Evolutionary conservation across 2,888 invertebrate genomes (phyloP).

Genomic region (Druceiella hillmani): DNA sequence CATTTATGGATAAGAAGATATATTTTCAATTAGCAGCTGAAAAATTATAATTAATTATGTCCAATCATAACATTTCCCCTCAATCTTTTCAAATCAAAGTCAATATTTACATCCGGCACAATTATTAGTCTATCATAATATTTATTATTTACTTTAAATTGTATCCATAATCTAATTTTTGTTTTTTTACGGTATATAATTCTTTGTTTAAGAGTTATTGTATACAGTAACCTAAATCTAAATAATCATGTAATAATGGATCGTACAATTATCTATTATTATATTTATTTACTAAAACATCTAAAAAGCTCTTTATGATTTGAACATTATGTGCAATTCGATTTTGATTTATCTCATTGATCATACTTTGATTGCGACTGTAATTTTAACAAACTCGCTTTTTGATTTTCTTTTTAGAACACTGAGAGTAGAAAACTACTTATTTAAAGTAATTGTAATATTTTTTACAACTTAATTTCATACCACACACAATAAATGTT

Average conservation of each 20-base stretch:
- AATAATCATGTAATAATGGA: constrained; percentile 33
- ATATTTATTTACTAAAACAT: constrained; percentile 45
- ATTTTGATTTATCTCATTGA: too few relatives aligned
- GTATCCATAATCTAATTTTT: not conserved
- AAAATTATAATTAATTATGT: too few relatives aligned
- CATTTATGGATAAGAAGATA: too few relatives aligned
- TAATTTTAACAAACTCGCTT: too few relatives aligned
- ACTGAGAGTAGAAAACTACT: not conserved
- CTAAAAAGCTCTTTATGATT: constrained; percentile 53
- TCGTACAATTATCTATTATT: constrained; percentile 37
- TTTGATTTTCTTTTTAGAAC: too few relatives aligned
- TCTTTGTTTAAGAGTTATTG: constrained; percentile 29
- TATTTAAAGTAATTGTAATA: not conserved
- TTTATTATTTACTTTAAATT: not conserved
- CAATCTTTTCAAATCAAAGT: too few relatives aligned
- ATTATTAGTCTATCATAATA: too few relatives aligned
- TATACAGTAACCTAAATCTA: constrained; percentile 53
- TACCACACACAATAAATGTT: not conserved
- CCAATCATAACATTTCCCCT: too few relatives aligned
- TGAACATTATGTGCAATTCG: constrained; percentile 54
- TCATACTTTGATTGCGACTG: too few relatives aligned
- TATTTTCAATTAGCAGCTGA: too few relatives aligned
- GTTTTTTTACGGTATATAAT: too few relatives aligned
- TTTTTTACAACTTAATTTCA: not conserved
- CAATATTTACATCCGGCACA: too few relatives aligned